Evolutionary conservation across 2,113 vertebrate species (phyloP), one percentile per base, ranked within the genome.

Genomic region (Nothobranchius kuhntae): DNA sequence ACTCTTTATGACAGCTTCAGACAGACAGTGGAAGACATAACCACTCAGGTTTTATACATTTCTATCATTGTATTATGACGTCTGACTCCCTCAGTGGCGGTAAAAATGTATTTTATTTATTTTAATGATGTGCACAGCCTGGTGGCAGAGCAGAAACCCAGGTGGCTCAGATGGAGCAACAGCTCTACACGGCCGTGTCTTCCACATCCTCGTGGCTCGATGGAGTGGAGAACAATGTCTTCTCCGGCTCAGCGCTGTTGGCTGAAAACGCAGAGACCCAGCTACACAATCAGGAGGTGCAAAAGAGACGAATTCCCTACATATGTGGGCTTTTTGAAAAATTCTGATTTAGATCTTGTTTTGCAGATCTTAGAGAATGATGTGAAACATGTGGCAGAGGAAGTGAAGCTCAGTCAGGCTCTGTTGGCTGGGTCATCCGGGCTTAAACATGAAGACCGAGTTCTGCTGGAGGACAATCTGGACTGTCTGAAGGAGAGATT

Each of bases 151-250:
- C 82, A 4, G 91, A 93, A 71, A 81, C 56, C 9, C 90, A 92
- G 68, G 90, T 80, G 50, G 55, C 86, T 9, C 81, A 88, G 36
- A 86, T 95, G 84, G 96, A 98, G 50, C 94, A 94, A 80, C 95
- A 94, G 78, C 80, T 98, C 3, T 96, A 94, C 57, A 86, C 92
- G 3, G 94, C 95, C 9, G 91, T 95, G 35, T 90, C 93, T 9
- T 93, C 94, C 8, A 92, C 95, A 0, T 95, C 95, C 0, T 65
- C 89, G 5, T 98, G 96, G 96, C 75, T 98, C 67, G 95, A 98
- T 80, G 89, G 90, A 2, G 93, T 98, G 1, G 96, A 98, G 82
- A 94, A 95, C 59, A 90, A 61, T 1, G 84, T 95, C 8, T 94
- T 97, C 82, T 91, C 94, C 51, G 86, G 93, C 44, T 87, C 94